Evolutionary conservation across 1,140 invertebrate species (phyloP), one percentile per base, ranked within the genome.

Genomic region (Phthorimaea operculella): DNA sequence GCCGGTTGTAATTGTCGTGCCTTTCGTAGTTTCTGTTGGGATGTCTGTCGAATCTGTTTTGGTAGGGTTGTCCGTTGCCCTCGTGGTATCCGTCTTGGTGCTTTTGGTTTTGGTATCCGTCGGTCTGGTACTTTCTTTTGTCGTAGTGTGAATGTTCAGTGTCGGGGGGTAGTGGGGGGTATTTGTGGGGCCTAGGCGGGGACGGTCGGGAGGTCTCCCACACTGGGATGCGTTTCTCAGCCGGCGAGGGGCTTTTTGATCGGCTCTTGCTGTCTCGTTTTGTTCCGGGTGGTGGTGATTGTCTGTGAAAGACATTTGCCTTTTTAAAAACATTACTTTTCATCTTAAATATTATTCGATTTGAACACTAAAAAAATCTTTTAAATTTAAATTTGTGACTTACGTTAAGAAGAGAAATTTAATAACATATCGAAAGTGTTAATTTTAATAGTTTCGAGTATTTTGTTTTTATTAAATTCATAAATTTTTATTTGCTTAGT

Each of bases 201-300:
- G 54, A 33, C 28, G 67, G 68, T 21, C 59, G 62, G 39, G 62
- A 1, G 39, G 56, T 57, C 16, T 76, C 76, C 79, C 79, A 82
- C 5, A 81, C 68, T 34, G 74, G 72, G 17, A 72, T 70, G 7
- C 62, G 67, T 49, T 72, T 73, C 51, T 60, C 54, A 0, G 73
- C 73, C 11, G 57, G 62, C 49, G 74, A 67, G 9, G 57, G 60
- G 45, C 72, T 76, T 36, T 76, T 76, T 1, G 75, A 72, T 28
- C 57, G 58, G 34, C 72, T 79, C 10, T 67, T 60, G 10, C 70
- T 61, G 34, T 63, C 60, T 39, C 62, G 55, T 54, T 70, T 75
- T 51, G 60, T 72, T 52, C 73, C 72, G 10, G 55, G 56, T 14
- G 52, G 33, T 36, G 65, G 66, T 0, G 77, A 74, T n/a, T 66